phyloP scores from a whole-genome alignment of 2,113 vertebrate species.

The Oxyura jamaicensis region DNA sequence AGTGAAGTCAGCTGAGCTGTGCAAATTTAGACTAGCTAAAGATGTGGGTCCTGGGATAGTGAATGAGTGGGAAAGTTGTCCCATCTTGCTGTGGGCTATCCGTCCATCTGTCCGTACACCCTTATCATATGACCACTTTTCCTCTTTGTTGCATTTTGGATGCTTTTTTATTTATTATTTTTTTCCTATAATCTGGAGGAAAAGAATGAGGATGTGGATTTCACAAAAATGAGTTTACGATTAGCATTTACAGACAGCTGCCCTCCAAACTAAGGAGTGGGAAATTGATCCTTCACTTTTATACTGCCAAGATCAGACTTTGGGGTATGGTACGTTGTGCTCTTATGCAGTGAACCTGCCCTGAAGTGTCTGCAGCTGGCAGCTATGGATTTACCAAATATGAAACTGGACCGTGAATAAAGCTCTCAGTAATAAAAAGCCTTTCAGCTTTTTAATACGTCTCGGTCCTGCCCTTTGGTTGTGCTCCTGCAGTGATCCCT shows the following conservation, averaged over 20 bases:
- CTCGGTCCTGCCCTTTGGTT: background rate
- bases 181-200: background rate
- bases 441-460: background rate
- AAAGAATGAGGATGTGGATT: background rate
- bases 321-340: background rate
- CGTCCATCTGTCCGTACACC: background rate
- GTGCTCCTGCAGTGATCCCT: background rate
- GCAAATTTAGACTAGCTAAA: background rate
- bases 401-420: background rate
- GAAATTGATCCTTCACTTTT: background rate
- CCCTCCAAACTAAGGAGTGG: background rate
- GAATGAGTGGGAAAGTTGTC: background rate
- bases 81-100: background rate
- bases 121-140: background rate
- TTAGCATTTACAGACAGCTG: background rate
- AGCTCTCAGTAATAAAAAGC: slow-evolving; percentile 12
- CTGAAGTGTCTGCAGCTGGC: background rate
- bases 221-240: background rate
- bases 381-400: slow-evolving; percentile 2
- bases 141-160: background rate
- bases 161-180: background rate
- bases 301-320: background rate
- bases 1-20: background rate
- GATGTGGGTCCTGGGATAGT: background rate
- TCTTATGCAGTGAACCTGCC: background rate